Evolutionary conservation across 2,113 vertebrate species (phyloP), one percentile per base, ranked within the genome.

Genomic region (Coryphaenoides rupestris): DNA sequence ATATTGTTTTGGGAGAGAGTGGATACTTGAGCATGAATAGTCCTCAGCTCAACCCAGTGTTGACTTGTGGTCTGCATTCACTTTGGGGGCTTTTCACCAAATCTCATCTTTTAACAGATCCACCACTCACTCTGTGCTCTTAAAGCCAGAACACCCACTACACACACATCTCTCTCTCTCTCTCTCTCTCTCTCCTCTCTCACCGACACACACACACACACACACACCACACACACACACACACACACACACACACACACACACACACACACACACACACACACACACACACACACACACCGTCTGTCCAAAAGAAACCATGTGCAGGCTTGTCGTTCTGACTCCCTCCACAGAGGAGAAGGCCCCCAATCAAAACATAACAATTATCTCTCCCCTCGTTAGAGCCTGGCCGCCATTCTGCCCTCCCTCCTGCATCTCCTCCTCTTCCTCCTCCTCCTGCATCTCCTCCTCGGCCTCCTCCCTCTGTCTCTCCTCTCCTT

Each of bases 311-410:
- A 40, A 40, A 40, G 73, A 83, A 85, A 85, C 55, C 79, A 84
- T 83, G 79, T 80, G 81, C 33, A 50, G 75, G 58, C 55, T 56
- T 81, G 80, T 87, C 82, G 78, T 78, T 82, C 77, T 56, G 79
- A 66, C 70, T 80, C 85, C 81, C 78, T 72, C 70, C 62, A 62
- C 65, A 14, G 66, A 65, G 66, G 67, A 73, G 64, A 74, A 81
- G 62, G 75, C 72, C 76, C 81, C 79, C 74, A 72, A 82, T 82
- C 83, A 74, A 85, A 87, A 85, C 78, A 84, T 83, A 78, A 85
- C 84, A 80, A 86, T 89, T 84, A 85, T 83, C 81, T 82, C 75
- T 73, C 59, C 65, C 83, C 75, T 84, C 76, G 63, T 86, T 80
- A 84, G 79, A 76, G 72, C 69, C 78, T 82, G 82, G 77, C 78